These are phyloP conservation scores for Saguinus imperator DNA, from an alignment of 2,113 vertebrate species.

Conservation along the genomic window DNA sequence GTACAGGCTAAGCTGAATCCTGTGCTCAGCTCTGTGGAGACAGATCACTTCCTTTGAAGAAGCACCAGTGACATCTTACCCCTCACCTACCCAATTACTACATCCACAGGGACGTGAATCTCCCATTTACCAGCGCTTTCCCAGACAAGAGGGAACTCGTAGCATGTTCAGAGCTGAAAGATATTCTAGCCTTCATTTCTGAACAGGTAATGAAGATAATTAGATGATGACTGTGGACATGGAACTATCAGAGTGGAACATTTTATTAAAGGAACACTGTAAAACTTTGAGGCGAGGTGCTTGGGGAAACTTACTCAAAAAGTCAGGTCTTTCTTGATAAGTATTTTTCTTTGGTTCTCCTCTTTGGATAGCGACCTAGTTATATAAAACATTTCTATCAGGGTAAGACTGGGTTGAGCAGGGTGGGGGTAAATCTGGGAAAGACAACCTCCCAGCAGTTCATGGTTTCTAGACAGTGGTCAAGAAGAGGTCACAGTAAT, in stretches of 20 bases:
- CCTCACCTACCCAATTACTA: constrained; percentile 24
- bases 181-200: constrained; percentile 9
- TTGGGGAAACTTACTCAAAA: neutral
- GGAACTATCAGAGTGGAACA: neutral
- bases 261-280: neutral
- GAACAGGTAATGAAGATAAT: constrained; percentile 1
- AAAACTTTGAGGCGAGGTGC: neutral
- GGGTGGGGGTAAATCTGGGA: neutral
- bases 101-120: neutral
- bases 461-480: neutral
- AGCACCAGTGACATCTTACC: neutral
- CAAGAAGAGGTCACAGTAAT: neutral
- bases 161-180: neutral
- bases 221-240: neutral
- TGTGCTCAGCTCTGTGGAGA: neutral
- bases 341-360: neutral
- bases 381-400: neutral
- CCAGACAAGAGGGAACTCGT: neutral
- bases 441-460: neutral
- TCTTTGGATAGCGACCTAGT: neutral
- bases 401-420: neutral
- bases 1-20: neutral
- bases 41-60: constrained; percentile 47
- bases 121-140: constrained; percentile 32
- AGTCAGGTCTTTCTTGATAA: neutral